Evolutionary conservation across 1,140 invertebrate genomes (phyloP), one percentile per base, ranked within the genome.

Genomic region (Calephelis virginiensis): DNA sequence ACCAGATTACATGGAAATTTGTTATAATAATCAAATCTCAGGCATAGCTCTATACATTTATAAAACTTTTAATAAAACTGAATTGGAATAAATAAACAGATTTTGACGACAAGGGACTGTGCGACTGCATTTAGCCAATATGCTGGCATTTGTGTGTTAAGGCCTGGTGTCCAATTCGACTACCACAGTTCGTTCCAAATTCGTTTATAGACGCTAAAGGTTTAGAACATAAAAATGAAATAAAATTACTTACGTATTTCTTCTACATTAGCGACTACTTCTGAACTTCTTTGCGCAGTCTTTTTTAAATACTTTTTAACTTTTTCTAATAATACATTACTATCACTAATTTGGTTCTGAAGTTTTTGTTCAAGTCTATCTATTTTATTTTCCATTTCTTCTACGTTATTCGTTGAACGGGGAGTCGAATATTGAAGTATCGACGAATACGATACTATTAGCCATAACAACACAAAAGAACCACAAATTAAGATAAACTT

Each of bases 251-350:
- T 66, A 78, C 76, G 59, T n/a, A 28, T 50, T 40, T 66, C 53
- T 8, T 70, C 66, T 8, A 75, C 69, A 69, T 60, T 67, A 40
- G 59, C 49, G 11, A 14, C 65, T 14, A 71, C 63, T 37, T 71
- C 12, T 17, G 46, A 49, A 48, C 28, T 63, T 49, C 9, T 14
- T 46, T 60, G 28, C 38, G 14, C 70, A 64, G 67, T 70, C 43
- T 70, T 77, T 40, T 75, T 78, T 17, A 90, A 71, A 61, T 78
- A 77, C n/a, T 81, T 49, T 61, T 80, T 87, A 45, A 91, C 81
- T 70, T 80, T 81, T 28, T 75, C 64, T 56, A 91, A 70, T 48
- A 89, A 77, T 12, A 74, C 75, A 63, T 81, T 85, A 61, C 83
- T 90, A 46, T 85, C 81, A 59, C 70, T 72, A 59, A 87, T 59